Evolutionary conservation across 2,797 vertebrate genomes (phyloP).

Genomic region (Anguilla anguilla): DNA sequence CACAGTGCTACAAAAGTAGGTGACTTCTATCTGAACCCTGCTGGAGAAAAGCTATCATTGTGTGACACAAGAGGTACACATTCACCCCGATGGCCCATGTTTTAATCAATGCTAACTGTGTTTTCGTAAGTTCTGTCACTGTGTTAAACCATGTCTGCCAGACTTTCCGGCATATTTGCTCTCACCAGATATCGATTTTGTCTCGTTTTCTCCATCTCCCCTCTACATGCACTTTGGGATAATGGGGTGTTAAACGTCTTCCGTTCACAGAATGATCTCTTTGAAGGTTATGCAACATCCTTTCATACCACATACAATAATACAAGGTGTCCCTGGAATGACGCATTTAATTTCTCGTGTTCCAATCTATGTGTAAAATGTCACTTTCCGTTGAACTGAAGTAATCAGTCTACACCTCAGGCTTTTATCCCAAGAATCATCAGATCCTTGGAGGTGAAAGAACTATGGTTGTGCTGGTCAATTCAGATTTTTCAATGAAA

Average conservation of each 20-base stretch:
- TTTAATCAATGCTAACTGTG: constrained; percentile 5
- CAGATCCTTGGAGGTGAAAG: neutral
- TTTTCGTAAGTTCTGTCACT: neutral
- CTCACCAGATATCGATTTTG: neutral
- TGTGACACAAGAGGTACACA: neutral
- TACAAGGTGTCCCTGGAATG: neutral
- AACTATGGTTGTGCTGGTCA: neutral
- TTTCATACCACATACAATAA: neutral
- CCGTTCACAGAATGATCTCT: neutral
- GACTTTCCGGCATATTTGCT: neutral
- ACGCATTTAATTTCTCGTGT: neutral
- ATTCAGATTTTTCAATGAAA: neutral
- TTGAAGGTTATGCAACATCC: neutral
- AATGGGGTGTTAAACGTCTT: neutral
- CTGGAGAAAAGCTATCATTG: neutral
- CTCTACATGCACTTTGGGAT: neutral
- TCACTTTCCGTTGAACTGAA: neutral
- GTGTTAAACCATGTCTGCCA: neutral
- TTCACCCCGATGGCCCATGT: neutral
- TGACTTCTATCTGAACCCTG: constrained; percentile 5
- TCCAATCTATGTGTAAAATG: neutral
- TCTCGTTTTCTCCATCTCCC: neutral
- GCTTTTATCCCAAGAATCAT: neutral
- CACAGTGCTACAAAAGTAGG: neutral
- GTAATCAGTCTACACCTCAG: neutral